Evolutionary conservation across 2,888 invertebrate species (phyloP), one percentile per base, ranked within the genome.

Genomic region (Polymixis lichenea): DNA sequence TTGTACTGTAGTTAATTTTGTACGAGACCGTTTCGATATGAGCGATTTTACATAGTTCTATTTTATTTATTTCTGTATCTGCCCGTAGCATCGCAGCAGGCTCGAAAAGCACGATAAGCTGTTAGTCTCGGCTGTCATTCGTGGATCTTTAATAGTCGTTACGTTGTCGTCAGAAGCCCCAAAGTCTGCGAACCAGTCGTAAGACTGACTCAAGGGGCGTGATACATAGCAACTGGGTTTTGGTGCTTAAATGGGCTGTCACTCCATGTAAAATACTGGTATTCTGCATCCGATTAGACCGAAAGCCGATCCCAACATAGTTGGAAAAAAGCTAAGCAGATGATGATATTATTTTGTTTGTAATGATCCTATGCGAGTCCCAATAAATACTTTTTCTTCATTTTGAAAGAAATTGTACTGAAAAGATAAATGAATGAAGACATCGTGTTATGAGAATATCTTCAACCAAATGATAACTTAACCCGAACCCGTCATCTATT

Each of bases 401-500:
- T 22, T 19, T 60, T 32, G 32, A 51, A 66, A 19, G 7, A 53
- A 7, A n/a, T 7, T 32, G 11, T n/a, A 19, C 58, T 66, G 60
- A 80, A 82, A 61, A 60, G 38, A 38, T 38, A 38, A 58, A 22
- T 15, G 15, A 75, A 76, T 65, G 22, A 67, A 67, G 51, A 81
- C 51, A 56, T 82, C 49, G 60, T 53, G 15, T 64, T 68, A 25
- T 38, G n/a, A 67, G 28, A 25, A 80, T 32, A 32, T 70, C 62
- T 61, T n/a, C 11, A 69, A 25, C 15, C 19, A 65, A 75, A 73
- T 75, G 60, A 75, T 56, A 75, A 69, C 46, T 61, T n/a, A 28
- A 71, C 74, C 74, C 13, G 60, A 75, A 61, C 64, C 62, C 67
- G 28, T 60, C 53, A 55, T 53, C 77, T 38, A 85, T 83, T 60